Evolutionary conservation across 2,797 vertebrate genomes (phyloP).

Genomic region (Potorous gilbertii): DNA sequence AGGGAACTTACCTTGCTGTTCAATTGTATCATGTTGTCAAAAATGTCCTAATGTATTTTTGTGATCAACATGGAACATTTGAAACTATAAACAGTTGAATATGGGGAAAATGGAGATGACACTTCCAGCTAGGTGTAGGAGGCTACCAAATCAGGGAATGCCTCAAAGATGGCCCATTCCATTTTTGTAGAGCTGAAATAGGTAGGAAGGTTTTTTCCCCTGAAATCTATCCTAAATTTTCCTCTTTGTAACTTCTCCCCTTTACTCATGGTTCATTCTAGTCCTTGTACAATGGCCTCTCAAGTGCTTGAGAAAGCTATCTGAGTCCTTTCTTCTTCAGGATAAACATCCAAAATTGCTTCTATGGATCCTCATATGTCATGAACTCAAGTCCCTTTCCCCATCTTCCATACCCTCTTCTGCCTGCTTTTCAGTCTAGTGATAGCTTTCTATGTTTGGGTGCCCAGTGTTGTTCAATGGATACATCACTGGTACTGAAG

Average conservation of each 20-base stretch:
- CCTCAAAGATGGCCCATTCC: neutral
- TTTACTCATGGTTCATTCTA: neutral
- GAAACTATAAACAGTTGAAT: neutral
- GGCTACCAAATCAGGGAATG: neutral
- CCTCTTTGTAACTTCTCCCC: neutral
- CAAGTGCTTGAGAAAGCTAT: neutral
- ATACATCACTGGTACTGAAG: neutral
- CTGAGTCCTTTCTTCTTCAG: neutral
- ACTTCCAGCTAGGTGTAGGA: neutral
- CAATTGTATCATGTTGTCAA: neutral
- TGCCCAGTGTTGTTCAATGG: neutral
- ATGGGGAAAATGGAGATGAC: slow-evolving; percentile 15
- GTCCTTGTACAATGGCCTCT: neutral
- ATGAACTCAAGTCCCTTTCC: neutral
- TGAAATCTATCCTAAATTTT: neutral
- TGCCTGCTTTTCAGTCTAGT: neutral
- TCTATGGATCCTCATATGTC: neutral
- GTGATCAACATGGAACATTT: neutral
- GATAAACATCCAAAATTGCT: neutral
- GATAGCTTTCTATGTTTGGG: neutral
- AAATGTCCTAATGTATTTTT: slow-evolving; percentile 7
- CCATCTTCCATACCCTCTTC: neutral
- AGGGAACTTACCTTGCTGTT: neutral
- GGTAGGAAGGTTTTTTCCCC: neutral
- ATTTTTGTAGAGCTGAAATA: neutral